These are phyloP conservation scores for Etia nguti DNA, from an alignment of 2,113 vertebrate species.

Conservation along the genomic window DNA sequence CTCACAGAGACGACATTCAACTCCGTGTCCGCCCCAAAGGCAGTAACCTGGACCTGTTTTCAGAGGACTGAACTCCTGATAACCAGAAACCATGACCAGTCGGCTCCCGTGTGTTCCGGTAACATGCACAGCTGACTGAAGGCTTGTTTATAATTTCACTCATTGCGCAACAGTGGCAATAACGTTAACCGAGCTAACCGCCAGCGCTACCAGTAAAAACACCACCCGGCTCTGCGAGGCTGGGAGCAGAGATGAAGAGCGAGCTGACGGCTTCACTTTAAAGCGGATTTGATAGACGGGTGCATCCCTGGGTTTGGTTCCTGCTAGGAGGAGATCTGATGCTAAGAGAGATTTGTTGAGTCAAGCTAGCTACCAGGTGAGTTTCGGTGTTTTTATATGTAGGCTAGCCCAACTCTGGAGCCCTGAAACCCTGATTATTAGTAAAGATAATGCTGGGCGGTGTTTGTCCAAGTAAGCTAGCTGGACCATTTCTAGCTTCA, in stretches of 20 bases:
- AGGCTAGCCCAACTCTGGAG: neutral
- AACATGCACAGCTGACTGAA: neutral
- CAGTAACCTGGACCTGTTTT: neutral
- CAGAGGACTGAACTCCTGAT: neutral
- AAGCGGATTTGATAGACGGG: neutral
- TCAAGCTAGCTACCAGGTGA: slow-evolving; percentile 19
- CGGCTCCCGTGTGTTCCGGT: neutral
- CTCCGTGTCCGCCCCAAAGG: fast-evolving
- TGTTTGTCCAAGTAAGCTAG: neutral
- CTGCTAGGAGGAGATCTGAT: neutral
- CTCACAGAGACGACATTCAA: neutral
- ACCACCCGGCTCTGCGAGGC: neutral
- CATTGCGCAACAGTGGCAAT: slow-evolving; percentile 43
- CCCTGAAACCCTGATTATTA: neutral
- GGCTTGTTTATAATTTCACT: neutral
- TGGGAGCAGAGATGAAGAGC: slow-evolving; percentile 28
- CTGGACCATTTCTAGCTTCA: neutral
- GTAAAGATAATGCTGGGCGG: neutral
- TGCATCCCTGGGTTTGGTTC: neutral
- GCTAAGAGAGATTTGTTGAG: neutral
- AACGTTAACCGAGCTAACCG: neutral
- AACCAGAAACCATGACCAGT: neutral
- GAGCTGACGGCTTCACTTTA: neutral
- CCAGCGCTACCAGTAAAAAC: neutral
- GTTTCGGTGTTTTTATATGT: neutral